Evolutionary conservation across 1,140 invertebrate species (phyloP), one percentile per base, ranked within the genome.

Genomic region (Dolichoris vasculosae): DNA sequence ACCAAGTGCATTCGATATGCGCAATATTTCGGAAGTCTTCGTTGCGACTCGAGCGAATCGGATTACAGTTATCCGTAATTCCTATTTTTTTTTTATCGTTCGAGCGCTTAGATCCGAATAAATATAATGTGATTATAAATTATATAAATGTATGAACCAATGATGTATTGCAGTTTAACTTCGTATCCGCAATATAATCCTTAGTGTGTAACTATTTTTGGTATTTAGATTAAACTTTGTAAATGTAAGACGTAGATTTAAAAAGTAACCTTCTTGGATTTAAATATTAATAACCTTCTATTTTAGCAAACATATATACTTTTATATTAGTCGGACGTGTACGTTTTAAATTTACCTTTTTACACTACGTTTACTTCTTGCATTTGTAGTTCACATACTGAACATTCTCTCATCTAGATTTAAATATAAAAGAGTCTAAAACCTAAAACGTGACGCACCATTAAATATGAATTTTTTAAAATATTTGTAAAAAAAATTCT

Each of bases 231-330:
- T 73, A 43, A 73, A 73, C 17, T 15, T 69, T 30, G 38, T 32
- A 20, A 69, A 38, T 32, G 17, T 20, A 38, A 38, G 38, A 38
- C 17, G 40, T 71, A 43, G 7, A 67, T 32, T 23, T 1, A 3
- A 38, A 43, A 43, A 69, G 35, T 15, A 2, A n/a, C 9, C 3
- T 6, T 15, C 3, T 20, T 32, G 32, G 35, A 20, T 69, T 73
- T 40, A 40, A 71, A 71, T 71, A 40, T 71, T 43, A 43, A 73
- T 73, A 73, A 43, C 69, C 3, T 43, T 38, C 43, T 73, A 73
- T 23, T 43, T 43, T 38, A 1, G 43, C 32, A 43, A 73, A n/a
- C 26, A 43, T 38, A 73, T 43, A 43, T 73, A 43, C 1, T 73
- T 20, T 9, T 40, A 43, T 23, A 40, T 43, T n/a, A 73, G 23